Evolutionary conservation across 2,797 vertebrate species (phyloP).

Genomic region (Cyclura pinguis): DNA sequence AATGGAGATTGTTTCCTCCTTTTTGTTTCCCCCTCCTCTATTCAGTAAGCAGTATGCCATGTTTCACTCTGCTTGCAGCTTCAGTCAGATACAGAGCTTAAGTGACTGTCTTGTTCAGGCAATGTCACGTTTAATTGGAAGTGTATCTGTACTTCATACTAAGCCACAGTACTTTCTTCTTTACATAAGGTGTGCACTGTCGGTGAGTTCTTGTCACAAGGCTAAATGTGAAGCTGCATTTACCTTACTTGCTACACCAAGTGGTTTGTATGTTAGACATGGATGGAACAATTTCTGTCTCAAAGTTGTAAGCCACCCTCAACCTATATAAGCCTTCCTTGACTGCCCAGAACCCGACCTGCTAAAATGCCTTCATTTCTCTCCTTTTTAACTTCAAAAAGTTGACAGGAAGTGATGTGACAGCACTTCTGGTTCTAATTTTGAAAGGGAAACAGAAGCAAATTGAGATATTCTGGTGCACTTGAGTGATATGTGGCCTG

Average conservation of each 20-base stretch:
- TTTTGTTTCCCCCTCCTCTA: neutral
- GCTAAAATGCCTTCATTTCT: no score
- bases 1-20: neutral
- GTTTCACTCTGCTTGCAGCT: neutral
- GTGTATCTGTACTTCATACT: neutral
- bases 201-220: neutral
- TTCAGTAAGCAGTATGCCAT: neutral
- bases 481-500: no score
- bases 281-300: neutral
- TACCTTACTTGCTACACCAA: neutral
- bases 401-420: no score
- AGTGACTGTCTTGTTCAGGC: neutral
- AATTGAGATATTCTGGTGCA: no score
- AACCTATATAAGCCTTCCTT: no score
- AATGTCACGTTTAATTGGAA: neutral
- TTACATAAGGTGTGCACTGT: neutral
- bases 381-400: no score
- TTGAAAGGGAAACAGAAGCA: no score
- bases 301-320: neutral
- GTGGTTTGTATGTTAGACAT: neutral
- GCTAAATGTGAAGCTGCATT: neutral
- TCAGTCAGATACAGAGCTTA: neutral
- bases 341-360: no score
- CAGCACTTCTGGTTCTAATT: no score
- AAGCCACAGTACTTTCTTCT: neutral